Base-by-base conservation (phyloP, 2,888 invertebrate genomes). In the Drosophila sordidapex region DNA sequence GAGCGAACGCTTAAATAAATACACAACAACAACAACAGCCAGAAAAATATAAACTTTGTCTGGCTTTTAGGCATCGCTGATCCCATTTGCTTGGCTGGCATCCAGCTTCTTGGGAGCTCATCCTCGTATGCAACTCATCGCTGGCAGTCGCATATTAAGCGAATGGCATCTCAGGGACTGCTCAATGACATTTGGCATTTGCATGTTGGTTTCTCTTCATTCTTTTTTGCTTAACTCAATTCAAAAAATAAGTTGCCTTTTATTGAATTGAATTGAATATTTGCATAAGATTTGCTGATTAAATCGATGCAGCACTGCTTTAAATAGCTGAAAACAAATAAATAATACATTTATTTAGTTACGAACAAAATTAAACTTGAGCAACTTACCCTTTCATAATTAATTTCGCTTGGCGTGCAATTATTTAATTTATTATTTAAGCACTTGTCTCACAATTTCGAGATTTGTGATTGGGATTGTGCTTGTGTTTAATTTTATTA, bases 1-100 rank as follows among this genome's bases (percentile, higher is more conserved):
- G 49, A 72, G 66, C 46, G 66, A 90, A 66, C 81, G 66, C 84
- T 90, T 90, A 89, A 89, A 75, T 77, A 89, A 85, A 85, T 83
- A 84, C 68, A 89, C 52, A 89, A 62, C 73, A 81, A 70, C 65
- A 57, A 51, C 65, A 21, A 18, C 59, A 57, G 33, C 51, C 74
- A 49, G n/a, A 15, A 13, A n/a, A 8, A 13, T n/a, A 27, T 31
- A n/a, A 56, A 25, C 35, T 35, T 48, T 27, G 38, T n/a, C 33
- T 51, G 33, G 21, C 58, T 27, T 67, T 48, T 31, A 53, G 58
- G 31, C 58, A 35, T 52, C 38, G 33, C 33, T 56, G 40, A 64
- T 46, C 38, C 36, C 57, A 51, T 69, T 79, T 51, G 58, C 65
- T 75, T 79, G 83, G 76, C 86, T 75, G 62, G 56, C 82, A 69